Conservation (phyloP, 37 sponge, comb jelly and placozoan species). For the Oscarella lobularis region DNA sequence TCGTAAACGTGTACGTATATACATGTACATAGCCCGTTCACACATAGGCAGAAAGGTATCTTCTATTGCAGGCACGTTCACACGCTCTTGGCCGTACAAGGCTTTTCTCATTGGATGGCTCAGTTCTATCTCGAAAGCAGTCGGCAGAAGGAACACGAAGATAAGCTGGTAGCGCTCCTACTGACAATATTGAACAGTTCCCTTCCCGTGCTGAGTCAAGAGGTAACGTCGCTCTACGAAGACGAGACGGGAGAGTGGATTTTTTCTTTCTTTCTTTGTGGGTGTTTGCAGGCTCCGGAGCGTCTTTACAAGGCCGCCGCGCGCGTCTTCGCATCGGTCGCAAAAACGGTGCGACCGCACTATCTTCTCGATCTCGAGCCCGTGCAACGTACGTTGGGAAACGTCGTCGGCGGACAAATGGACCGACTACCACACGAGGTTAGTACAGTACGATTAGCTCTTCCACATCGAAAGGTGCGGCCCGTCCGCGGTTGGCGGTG, state of each 20-base stretch:
- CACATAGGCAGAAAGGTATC: not conserved
- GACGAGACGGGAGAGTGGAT: not conserved
- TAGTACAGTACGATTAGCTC: too few species aligned
- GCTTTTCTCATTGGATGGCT: slow-evolving; percentile 58
- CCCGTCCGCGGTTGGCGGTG: too few species aligned
- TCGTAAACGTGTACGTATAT: not conserved
- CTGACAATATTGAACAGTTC: slow-evolving; percentile 8
- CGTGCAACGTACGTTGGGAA: slow-evolving; percentile 28
- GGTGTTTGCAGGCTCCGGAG: too few species aligned
- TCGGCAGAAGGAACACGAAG: slow-evolving; percentile 6
- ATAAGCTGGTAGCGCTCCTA: slow-evolving; percentile 10
- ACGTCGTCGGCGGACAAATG: slow-evolving; percentile 16
- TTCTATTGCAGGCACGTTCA: slow-evolving; percentile 46
- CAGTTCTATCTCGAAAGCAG: slow-evolving; percentile 29
- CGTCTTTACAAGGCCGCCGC: slow-evolving; percentile 35
- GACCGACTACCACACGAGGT: too few species aligned
- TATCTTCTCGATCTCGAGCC: slow-evolving; percentile 15
- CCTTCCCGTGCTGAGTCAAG: slow-evolving; percentile 18
- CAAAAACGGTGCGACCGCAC: slow-evolving; percentile 31
- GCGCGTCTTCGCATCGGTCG: slow-evolving; percentile 39
- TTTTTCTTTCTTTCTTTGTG: too few species aligned
- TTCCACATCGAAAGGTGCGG: too few species aligned
- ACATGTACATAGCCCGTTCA: not conserved
- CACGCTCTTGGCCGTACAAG: slow-evolving; percentile 42
- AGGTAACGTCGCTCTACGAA: not conserved